phyloP scores from a whole-genome alignment of 37 sponge, comb jelly and placozoan genomes.

The Theonella swinhoei region DNA sequence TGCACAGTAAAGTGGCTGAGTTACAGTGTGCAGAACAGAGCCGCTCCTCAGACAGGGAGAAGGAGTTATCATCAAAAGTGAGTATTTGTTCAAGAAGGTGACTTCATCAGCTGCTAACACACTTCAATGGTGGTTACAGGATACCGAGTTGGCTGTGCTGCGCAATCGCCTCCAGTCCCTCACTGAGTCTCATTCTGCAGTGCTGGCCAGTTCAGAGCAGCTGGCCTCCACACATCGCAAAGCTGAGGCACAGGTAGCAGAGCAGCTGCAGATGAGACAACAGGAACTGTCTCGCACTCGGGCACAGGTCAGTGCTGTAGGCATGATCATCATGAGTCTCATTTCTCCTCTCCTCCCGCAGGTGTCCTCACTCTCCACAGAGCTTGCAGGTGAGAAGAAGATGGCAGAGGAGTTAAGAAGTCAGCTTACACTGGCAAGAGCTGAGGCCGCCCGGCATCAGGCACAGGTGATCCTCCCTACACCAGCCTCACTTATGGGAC shows the following conservation, averaged over 20 bases:
- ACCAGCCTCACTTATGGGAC: not conserved
- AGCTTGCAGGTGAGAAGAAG: slow-evolving; percentile 72
- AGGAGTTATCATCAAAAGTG: not conserved
- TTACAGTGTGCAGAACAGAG: not conserved
- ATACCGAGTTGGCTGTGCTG: not conserved
- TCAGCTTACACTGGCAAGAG: slow-evolving; percentile 41
- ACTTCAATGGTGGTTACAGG: too few species aligned
- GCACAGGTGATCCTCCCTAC: slow-evolving; percentile 21
- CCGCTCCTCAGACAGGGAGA: not conserved
- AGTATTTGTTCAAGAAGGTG: too few species aligned
- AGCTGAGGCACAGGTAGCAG: slow-evolving; percentile 48
- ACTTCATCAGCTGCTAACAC: too few species aligned
- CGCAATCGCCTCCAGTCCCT: slow-evolving; percentile 14
- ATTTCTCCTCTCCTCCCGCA: not conserved
- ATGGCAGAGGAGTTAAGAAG: slow-evolving; percentile 57
- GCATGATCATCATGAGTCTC: not conserved
- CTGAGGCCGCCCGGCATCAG: slow-evolving; percentile 44
- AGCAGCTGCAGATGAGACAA: slow-evolving; percentile 28
- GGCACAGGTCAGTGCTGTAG: not conserved
- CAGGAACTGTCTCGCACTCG: slow-evolving; percentile 69
- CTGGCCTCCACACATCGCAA: slow-evolving; percentile 45
- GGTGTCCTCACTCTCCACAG: slow-evolving; percentile 70
- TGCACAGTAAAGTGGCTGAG: not conserved
- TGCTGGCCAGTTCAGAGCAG: slow-evolving; percentile 49
- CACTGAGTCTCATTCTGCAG: slow-evolving; percentile 44